phyloP scores from a whole-genome alignment of 2,888 invertebrate genomes.

The Agrochola litura region DNA sequence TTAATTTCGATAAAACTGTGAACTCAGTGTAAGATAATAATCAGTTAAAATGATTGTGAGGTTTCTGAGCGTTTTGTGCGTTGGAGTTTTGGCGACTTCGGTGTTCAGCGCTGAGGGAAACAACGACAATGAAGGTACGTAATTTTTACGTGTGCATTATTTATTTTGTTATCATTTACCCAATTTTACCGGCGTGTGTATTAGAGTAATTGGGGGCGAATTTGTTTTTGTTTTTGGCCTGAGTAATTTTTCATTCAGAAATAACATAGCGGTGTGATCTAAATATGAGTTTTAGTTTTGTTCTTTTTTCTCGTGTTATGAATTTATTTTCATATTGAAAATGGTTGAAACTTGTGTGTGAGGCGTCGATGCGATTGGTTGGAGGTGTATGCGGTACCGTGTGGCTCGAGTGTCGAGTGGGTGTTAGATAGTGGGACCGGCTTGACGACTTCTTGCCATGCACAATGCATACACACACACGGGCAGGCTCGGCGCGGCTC shows the following conservation, averaged over 20 bases:
- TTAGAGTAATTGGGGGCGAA: conserved; percentile 58
- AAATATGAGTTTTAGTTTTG: conserved; percentile 58
- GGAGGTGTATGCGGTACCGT: conserved; percentile 69
- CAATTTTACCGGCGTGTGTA: conserved; percentile 63
- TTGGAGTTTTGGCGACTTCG: conserved; percentile 88
- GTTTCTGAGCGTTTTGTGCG: conserved; percentile 88
- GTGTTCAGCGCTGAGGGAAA: conserved; percentile 86
- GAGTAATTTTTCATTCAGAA: conserved; percentile 68
- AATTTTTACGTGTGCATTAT: conserved; percentile 75
- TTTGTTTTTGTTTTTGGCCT: conserved; percentile 62
- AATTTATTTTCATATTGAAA: conserved; percentile 55
- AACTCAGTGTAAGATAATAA: conserved; percentile 84
- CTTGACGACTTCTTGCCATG: conserved; percentile 79
- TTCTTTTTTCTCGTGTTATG: conserved; percentile 58
- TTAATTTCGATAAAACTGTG: conserved; percentile 86
- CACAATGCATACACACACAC: conserved; percentile 75
- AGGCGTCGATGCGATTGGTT: conserved; percentile 72
- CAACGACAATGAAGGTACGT: conserved; percentile 89
- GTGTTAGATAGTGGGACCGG: conserved; percentile 85
- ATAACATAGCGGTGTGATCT: conserved; percentile 61
- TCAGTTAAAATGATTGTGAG: conserved; percentile 90
- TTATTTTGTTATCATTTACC: conserved; percentile 78
- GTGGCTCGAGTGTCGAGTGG: conserved; percentile 76
- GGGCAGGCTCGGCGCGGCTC: conserved; percentile 48
- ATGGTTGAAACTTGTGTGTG: conserved; percentile 51